Base-by-base conservation (phyloP, 2,113 vertebrate genomes). In the Hyla sarda region DNA sequence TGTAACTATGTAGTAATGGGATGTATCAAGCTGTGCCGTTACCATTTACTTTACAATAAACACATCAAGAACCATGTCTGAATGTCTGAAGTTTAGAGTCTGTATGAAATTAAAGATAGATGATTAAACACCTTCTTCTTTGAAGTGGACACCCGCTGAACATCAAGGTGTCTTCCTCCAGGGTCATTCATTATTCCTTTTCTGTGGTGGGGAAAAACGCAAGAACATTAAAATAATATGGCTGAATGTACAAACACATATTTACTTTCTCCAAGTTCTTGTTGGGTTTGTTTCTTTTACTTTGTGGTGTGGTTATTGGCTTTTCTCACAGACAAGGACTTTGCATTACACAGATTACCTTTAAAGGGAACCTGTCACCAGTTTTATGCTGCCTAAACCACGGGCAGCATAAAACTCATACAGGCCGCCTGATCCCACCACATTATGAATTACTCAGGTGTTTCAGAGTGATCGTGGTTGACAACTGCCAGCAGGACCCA, bases 91-190 rank as follows among this genome's bases (percentile, higher is more conserved):
- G 78, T 47, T 58, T 56, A 62, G 58, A 81, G 23, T 81, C 23
- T 81, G 78, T 56, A 65, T 28, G 34, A 81, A 81, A 81, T 62
- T 81, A 81, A 81, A 81, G 78, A 65, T 3, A 47, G 56, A 62
- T 81, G 58, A 81, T 81, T 81, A 81, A 65, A 32, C 52, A 65
- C 37, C 37, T 81, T 62, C 23, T 62, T 17, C 60, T 45, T 62
- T 81, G 23, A 81, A 62, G 56, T 81, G 78, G 78, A 81, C 78
- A 47, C 78, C 56, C 28, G 78, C 78, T 81, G 78, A 17, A 81
- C 78, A 81, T 81, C 78, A 58, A 62, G 56, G 52, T 45, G 34
- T 47, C 58, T 47, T 17, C 41, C 56, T 65, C 54, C n/a, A 47
- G 37, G 37, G 50, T 37, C 76, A 58, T 56, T 65, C 58, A 45